Percentiles rank a stretch among this genome's conserved stretches.
phyloP scores from a whole-genome alignment of 2,797 vertebrate species.

The Pseudochromis fuscus region DNA sequence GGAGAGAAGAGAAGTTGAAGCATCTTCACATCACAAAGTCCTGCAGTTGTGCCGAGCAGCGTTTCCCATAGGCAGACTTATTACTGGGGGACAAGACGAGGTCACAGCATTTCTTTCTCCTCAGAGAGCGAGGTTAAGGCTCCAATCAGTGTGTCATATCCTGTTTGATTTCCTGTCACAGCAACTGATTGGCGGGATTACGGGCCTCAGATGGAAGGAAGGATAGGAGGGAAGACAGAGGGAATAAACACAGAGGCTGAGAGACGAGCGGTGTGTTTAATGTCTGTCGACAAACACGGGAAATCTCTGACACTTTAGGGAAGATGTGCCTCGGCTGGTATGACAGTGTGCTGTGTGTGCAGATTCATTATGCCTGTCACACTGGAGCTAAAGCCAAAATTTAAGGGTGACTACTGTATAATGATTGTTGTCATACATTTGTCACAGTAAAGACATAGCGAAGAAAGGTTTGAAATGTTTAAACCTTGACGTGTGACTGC shows the following conservation, averaged over 20 bases:
- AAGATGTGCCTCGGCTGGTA: conserved; percentile 20
- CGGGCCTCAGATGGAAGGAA: conserved; percentile 20
- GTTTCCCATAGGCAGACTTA: not conserved
- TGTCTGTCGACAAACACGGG: conserved; percentile 10
- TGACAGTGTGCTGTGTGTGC: conserved; percentile 9
- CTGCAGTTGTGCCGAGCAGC: not conserved
- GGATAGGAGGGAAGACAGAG: conserved; percentile 15
- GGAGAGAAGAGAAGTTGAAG: too few species aligned
- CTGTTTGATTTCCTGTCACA: conserved; percentile 67
- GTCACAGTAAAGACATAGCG: too few species aligned
- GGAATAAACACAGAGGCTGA: conserved; percentile 1
- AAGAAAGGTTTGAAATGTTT: too few species aligned
- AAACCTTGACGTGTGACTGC: too few species aligned
- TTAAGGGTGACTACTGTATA: too few species aligned
- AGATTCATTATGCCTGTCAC: not conserved
- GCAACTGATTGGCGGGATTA: conserved; percentile 47
- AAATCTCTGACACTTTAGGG: conserved; percentile 21
- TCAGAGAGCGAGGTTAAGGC: conserved; percentile 39
- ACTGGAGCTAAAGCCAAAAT: too few species aligned
- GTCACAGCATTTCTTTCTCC: conserved; percentile 26
- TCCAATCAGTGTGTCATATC: conserved; percentile 47
- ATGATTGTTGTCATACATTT: too few species aligned
- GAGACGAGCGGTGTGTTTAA: conserved; percentile 22
- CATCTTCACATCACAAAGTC: not conserved
- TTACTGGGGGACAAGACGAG: conserved; percentile 18